These are phyloP conservation scores for Australoheros scitulus DNA, from an alignment of 2,113 vertebrate species.

Conservation along the genomic window DNA sequence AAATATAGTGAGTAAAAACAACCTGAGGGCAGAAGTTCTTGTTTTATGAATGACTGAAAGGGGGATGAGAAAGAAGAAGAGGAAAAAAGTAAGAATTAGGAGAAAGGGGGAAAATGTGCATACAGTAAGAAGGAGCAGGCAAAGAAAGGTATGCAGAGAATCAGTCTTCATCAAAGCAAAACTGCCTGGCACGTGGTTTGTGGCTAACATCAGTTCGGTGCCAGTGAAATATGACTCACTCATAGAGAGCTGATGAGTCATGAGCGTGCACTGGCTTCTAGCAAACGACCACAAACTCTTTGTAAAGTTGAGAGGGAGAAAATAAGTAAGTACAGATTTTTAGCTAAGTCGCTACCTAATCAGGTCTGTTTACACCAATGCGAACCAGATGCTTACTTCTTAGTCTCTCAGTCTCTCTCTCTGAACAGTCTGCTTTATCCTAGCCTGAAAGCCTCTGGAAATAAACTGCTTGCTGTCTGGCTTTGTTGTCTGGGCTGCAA, in stretches of 20 bases:
- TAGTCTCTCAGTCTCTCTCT: background rate
- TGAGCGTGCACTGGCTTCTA: background rate
- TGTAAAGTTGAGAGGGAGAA: background rate
- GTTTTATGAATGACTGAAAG: constrained; percentile 3
- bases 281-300: constrained; percentile 6
- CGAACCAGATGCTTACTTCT: constrained; percentile 24
- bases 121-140: background rate
- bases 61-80: background rate
- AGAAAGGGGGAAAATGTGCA: background rate
- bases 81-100: background rate
- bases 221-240: constrained; percentile 55
- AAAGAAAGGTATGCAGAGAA: constrained; percentile 36
- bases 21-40: background rate
- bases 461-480: background rate
- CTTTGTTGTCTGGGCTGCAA: background rate
- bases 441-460: background rate
- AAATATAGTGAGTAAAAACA: background rate
- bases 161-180: constrained; percentile 17
- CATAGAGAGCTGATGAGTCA: constrained; percentile 51
- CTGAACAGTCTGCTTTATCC: background rate
- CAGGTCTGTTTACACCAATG: constrained; percentile 15
- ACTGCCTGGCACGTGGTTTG: constrained; percentile 1
- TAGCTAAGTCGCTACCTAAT: constrained; percentile 21
- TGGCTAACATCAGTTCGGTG: constrained; percentile 39
- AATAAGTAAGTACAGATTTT: background rate